These are phyloP conservation scores for Rhinoraja longicauda DNA, from an alignment of 2,797 vertebrate species.

Conservation along the genomic window DNA sequence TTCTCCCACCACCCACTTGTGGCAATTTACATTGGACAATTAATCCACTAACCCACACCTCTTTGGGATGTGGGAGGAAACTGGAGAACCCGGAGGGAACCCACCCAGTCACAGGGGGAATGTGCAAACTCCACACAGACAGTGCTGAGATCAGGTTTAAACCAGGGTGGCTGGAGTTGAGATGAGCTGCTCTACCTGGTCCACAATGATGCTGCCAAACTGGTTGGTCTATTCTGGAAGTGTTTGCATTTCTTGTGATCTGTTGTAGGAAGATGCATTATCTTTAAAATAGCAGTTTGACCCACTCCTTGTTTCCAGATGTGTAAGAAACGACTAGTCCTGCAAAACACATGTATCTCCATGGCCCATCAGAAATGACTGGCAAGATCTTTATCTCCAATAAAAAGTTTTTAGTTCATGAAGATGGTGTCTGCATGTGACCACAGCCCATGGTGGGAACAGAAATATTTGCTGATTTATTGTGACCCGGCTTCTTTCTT, in stretches of 20 bases:
- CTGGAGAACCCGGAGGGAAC: too few species aligned
- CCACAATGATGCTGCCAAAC: too few species aligned
- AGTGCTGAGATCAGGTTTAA: too few species aligned
- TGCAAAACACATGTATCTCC: background rate
- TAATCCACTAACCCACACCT: too few species aligned
- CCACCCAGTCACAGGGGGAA: too few species aligned
- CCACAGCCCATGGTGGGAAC: background rate
- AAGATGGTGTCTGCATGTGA: background rate
- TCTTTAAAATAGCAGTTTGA: background rate
- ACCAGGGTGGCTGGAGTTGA: too few species aligned
- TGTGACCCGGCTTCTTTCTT: conserved; percentile 44
- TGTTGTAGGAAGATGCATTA: background rate
- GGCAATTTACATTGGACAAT: too few species aligned
- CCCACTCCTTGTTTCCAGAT: background rate
- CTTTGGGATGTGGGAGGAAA: too few species aligned
- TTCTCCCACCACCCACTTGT: too few species aligned
- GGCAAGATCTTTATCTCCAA: background rate
- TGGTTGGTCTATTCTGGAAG: background rate
- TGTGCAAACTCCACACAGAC: too few species aligned
- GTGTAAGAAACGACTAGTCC: background rate
- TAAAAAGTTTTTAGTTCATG: background rate
- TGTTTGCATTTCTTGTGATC: background rate
- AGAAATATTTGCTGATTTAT: background rate
- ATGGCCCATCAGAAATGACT: background rate
- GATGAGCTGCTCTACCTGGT: too few species aligned